Base-by-base conservation (phyloP, 2,113 vertebrate species). In the Sterrhoptilus dennistouni region DNA sequence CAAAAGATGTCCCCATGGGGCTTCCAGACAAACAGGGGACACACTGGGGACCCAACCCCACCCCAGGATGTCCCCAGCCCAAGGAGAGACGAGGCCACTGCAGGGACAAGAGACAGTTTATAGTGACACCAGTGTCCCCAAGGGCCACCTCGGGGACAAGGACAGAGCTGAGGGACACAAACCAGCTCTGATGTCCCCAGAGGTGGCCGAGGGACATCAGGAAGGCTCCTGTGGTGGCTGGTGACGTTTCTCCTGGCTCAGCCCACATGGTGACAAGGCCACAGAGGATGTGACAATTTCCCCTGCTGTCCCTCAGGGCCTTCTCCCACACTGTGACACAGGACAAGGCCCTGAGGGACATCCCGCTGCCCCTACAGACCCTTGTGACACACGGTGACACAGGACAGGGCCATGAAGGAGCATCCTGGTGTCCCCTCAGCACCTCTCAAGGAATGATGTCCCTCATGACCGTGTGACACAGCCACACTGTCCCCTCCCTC, bases 31-130 rank as follows among this genome's bases (percentile, higher is more conserved):
- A 5, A 45, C 18, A 20, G 36, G 9, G 24, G 64, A 47, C 11
- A 0, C 0, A 5, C 1, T 7, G 35, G 35, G n/a, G 42, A 86
- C 61, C 35, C 83, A 35, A n/a, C 11, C 0, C 64, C 31, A 24
- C 6, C 23, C 84, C 54, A 1, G 25, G 22, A 14, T 8, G 45
- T 25, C 53, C 45, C 60, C 57, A 56, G 7, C 1, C 21, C 5
- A n/a, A 47, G 14, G 56, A 24, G 52, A 74, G 36, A 38, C 10
- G 1, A 74, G 17, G 69, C 12, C 68, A 42, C 3, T 4, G 6
- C 3, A 66, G n/a, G 19, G 19, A 59, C 28, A n/a, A n/a, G 42
- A 33, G 28, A 60, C 2, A 6, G 7, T 89, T 83, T 89, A 82
- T 61, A 9, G 61, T 7, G 47, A 68, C 70, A 31, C 0, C 3